Evolutionary conservation across 2,113 vertebrate genomes (phyloP).

Genomic region (Ameiurus melas): DNA sequence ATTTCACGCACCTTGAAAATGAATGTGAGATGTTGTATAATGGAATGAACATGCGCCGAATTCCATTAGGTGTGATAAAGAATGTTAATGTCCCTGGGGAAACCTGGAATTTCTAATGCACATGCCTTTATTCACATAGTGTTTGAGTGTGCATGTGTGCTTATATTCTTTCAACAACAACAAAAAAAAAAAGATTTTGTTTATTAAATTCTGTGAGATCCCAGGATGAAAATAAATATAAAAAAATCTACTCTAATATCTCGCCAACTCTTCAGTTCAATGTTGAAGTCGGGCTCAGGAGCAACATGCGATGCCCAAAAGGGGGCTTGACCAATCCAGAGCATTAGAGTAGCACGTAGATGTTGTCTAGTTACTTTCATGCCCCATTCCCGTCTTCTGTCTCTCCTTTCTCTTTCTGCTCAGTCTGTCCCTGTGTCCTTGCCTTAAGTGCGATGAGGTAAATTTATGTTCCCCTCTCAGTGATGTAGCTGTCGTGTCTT

Average conservation of each 20-base stretch:
- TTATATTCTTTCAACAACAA: neutral
- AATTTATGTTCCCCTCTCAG: conserved; percentile 67
- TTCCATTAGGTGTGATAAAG: conserved; percentile 62
- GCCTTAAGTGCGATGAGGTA: conserved; percentile 62
- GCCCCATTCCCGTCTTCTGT: neutral
- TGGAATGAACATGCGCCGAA: conserved; percentile 60
- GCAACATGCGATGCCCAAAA: neutral
- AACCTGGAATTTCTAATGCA: conserved; percentile 40
- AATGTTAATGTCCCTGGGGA: conserved; percentile 52
- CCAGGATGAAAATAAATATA: neutral
- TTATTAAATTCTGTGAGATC: neutral
- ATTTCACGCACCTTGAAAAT: conserved; percentile 62
- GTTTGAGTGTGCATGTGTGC: conserved; percentile 6
- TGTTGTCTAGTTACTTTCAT: neutral
- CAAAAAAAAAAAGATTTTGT: neutral
- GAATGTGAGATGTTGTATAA: conserved; percentile 63
- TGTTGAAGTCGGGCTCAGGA: neutral
- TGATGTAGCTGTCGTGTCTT: conserved; percentile 59
- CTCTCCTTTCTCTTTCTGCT: neutral
- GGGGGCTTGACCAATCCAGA: neutral
- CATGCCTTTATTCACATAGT: conserved; percentile 44
- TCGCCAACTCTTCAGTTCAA: neutral
- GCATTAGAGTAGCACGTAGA: neutral
- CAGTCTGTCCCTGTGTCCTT: conserved; percentile 63
- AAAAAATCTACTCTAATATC: neutral